Conservation (phyloP, 1,140 invertebrate genomes). For the Halesus radiatus region DNA sequence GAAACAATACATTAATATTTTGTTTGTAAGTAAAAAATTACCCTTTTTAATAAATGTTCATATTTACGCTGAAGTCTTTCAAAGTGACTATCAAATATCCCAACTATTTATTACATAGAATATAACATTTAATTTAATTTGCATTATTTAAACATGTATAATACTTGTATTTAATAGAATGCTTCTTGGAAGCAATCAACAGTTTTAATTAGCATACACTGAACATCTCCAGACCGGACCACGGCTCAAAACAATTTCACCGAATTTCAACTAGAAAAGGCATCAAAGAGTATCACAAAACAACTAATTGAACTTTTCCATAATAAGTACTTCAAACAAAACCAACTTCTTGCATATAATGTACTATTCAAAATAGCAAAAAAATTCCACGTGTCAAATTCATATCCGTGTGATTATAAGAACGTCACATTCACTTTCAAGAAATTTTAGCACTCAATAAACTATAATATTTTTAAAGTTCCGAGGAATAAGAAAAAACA, state of each 20-base stretch:
- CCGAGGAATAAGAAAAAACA: too few relatives aligned
- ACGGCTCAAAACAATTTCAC: too few relatives aligned
- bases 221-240: too few relatives aligned
- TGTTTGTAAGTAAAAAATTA: slow-evolving; percentile 28
- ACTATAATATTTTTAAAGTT: too few relatives aligned
- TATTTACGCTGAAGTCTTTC: slow-evolving; percentile 2
- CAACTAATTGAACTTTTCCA: not conserved
- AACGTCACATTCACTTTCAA: too few relatives aligned
- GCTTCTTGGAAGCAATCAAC: too few relatives aligned
- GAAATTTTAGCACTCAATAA: too few relatives aligned
- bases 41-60: slow-evolving; percentile 28
- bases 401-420: too few relatives aligned
- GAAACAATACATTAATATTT: not conserved
- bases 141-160: not conserved
- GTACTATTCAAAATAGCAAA: too few relatives aligned
- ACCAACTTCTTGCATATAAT: not conserved
- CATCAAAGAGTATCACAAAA: not conserved
- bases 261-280: slow-evolving; percentile 4
- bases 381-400: too few relatives aligned
- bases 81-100: slow-evolving; percentile 5
- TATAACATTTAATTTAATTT: slow-evolving; percentile 2
- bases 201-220: too few relatives aligned
- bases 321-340: slow-evolving; percentile 6
- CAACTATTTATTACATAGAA: slow-evolving; percentile 4
- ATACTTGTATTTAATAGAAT: too few relatives aligned